Conservation (phyloP, 2,888 invertebrate species). For the Pseudanteris insignis region DNA sequence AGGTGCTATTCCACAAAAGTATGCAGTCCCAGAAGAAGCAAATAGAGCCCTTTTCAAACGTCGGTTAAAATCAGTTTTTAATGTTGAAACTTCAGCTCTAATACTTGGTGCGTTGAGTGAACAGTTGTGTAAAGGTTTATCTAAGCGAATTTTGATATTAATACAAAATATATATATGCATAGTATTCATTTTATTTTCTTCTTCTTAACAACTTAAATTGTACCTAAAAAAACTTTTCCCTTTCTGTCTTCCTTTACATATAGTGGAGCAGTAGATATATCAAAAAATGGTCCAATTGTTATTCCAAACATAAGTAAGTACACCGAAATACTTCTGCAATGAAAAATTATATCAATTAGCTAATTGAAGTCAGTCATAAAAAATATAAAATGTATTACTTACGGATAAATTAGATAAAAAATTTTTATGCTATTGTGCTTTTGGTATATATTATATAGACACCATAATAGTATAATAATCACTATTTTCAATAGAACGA, state of each 20-base stretch:
- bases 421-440: constrained; percentile 81
- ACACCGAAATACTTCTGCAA: constrained; percentile 76
- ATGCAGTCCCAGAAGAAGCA: constrained; percentile 61
- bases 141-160: too few species aligned
- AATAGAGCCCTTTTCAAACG: constrained; percentile 86
- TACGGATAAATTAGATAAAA: constrained; percentile 91
- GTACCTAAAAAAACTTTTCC: constrained; percentile 60
- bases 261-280: constrained; percentile 63
- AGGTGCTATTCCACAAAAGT: constrained; percentile 61
- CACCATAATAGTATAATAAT: constrained; percentile 74
- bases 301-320: constrained; percentile 83
- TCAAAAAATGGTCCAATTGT: constrained; percentile 82
- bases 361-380: too few species aligned
- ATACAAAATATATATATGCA: too few species aligned
- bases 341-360: constrained; percentile 20
- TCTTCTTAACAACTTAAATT: too few species aligned
- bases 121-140: constrained; percentile 80
- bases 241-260: constrained; percentile 63
- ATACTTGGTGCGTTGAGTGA: constrained; percentile 76
- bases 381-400: too few species aligned
- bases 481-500: constrained; percentile 72
- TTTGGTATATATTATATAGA: constrained; percentile 77
- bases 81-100: constrained; percentile 83
- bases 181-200: too few species aligned
- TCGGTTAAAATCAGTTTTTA: constrained; percentile 88